These are phyloP conservation scores for Gadus macrocephalus DNA, from an alignment of 2,113 vertebrate species.

Conservation along the genomic window DNA sequence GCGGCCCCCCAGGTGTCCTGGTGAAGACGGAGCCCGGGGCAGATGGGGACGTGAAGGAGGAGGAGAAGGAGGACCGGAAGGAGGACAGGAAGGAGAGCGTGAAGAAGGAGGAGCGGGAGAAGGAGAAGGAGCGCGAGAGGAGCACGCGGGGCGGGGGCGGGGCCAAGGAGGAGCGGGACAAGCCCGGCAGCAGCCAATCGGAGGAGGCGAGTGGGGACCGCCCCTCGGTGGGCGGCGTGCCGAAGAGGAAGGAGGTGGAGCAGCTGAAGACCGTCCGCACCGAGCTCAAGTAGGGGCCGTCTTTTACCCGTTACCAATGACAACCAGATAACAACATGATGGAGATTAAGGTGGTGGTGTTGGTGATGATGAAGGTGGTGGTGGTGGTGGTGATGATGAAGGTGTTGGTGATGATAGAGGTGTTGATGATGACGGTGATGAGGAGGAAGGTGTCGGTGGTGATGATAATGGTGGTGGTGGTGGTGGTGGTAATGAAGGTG, in stretches of 20 bases:
- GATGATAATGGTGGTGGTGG: no score
- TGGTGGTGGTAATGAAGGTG: no score
- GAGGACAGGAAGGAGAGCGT: slow-evolving; percentile 70
- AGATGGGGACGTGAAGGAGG: slow-evolving; percentile 76
- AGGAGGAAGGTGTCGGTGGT: no score
- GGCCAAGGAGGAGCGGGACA: slow-evolving; percentile 69
- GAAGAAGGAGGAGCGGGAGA: slow-evolving; percentile 80
- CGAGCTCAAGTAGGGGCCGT: slow-evolving; percentile 87
- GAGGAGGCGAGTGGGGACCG: slow-evolving; percentile 67
- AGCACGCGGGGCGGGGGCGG: slow-evolving; percentile 62
- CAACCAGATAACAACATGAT: no score
- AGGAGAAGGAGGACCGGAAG: slow-evolving; percentile 83
- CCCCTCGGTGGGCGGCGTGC: slow-evolving; percentile 62
- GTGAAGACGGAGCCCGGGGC: slow-evolving; percentile 72
- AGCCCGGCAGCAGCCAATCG: slow-evolving; percentile 55
- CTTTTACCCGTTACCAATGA: no score
- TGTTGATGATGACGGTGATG: no score
- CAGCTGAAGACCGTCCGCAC: slow-evolving; percentile 81
- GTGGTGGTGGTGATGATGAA: no score
- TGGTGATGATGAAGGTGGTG: no score
- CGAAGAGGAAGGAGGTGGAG: slow-evolving; percentile 84
- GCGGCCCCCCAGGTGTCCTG: slow-evolving; percentile 35
- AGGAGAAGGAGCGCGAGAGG: slow-evolving; percentile 81
- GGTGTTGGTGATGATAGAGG: no score
- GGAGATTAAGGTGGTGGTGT: no score